A percentile compares a stretch with the other conserved stretches of the same genome.
Evolutionary conservation across 2,888 invertebrate genomes (phyloP).

Genomic region (Shargacucullia verbasci): DNA sequence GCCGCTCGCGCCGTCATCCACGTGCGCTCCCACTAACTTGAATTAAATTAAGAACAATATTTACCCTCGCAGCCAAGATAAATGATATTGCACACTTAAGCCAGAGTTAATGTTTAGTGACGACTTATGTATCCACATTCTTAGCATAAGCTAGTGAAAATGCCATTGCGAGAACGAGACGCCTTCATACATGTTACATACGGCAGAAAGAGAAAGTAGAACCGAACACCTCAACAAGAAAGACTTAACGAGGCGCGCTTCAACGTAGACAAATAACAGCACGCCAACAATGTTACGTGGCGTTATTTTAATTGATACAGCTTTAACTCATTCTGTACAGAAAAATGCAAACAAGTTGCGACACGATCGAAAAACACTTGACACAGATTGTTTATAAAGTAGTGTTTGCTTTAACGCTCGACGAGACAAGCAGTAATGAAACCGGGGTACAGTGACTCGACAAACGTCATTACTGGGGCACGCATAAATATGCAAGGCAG

Average conservation of each 20-base stretch:
- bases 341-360: constrained; percentile 78
- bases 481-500: constrained; percentile 89
- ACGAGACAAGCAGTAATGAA: constrained; percentile 82
- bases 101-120: constrained; percentile 81
- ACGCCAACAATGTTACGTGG: constrained; percentile 59
- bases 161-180: constrained; percentile 61
- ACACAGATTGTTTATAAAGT: constrained; percentile 82
- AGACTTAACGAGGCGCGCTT: constrained; percentile 68
- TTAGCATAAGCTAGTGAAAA: constrained; percentile 74
- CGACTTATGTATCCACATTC: constrained; percentile 83
- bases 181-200: constrained; percentile 61
- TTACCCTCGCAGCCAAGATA: constrained; percentile 83
- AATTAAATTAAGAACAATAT: constrained; percentile 89
- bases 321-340: constrained; percentile 68
- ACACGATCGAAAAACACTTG: constrained; percentile 80
- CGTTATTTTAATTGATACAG: constrained; percentile 75
- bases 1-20: constrained; percentile 72
- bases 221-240: constrained; percentile 59
- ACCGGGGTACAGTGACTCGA: constrained; percentile 76
- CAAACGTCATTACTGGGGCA: constrained; percentile 87
- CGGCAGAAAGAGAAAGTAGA: constrained; percentile 63
- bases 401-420: constrained; percentile 75
- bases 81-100: constrained; percentile 86
- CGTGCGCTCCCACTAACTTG: constrained; percentile 79
- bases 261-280: constrained; percentile 66